A percentile compares a stretch with the other conserved stretches of the same genome.
Evolutionary conservation across 2,113 vertebrate species (phyloP).

Genomic region (Gymnarchus niloticus): DNA sequence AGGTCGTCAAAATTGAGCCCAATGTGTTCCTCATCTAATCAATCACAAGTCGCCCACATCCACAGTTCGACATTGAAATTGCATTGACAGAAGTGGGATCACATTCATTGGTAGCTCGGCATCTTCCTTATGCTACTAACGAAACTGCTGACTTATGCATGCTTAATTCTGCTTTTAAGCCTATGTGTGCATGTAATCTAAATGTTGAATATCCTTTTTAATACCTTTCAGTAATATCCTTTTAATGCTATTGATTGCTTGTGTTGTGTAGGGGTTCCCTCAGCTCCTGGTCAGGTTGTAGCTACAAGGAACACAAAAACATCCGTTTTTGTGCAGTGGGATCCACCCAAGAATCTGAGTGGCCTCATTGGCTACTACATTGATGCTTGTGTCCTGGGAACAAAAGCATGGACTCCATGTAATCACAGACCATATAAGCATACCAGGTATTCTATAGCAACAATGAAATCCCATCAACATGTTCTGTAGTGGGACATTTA

Average conservation of each 20-base stretch:
- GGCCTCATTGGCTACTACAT: conserved; percentile 89
- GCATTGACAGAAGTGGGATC: too few species aligned
- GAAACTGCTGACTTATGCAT: too few species aligned
- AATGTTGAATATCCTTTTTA: not conserved
- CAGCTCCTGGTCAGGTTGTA: conserved; percentile 74
- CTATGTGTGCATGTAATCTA: not conserved
- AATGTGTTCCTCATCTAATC: too few species aligned
- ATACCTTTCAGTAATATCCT: not conserved
- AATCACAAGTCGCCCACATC: too few species aligned
- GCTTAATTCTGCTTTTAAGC: not conserved
- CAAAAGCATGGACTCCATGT: conserved; percentile 79
- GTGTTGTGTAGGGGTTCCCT: conserved; percentile 66
- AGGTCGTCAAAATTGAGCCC: too few species aligned
- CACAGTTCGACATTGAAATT: too few species aligned
- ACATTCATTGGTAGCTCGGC: too few species aligned
- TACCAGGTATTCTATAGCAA: conserved; percentile 65
- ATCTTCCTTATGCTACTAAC: too few species aligned
- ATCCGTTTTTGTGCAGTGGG: conserved; percentile 90
- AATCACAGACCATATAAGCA: conserved; percentile 90
- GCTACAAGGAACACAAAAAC: conserved; percentile 86
- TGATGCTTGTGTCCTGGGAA: conserved; percentile 73
- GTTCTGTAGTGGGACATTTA: not conserved
- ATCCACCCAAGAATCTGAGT: conserved; percentile 69
- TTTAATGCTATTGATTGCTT: not conserved
- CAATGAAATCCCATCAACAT: not conserved